A percentile compares a stretch with the other conserved stretches of the same genome.
Evolutionary conservation across 2,888 invertebrate genomes (phyloP).

Genomic region (Barypeithes pellucidus): DNA sequence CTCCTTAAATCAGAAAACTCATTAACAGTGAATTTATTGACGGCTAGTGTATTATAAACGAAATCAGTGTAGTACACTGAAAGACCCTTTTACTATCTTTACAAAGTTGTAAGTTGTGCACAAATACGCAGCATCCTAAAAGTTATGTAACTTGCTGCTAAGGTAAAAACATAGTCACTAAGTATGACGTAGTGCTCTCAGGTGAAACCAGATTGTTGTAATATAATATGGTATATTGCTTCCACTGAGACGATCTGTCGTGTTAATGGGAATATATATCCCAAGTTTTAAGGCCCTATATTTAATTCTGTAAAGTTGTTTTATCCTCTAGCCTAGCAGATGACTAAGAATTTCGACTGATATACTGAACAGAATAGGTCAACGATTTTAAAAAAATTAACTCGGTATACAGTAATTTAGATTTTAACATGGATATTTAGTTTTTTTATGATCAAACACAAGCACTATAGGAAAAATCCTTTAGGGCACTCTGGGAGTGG

Average conservation of each 20-base stretch:
- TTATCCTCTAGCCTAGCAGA: not conserved
- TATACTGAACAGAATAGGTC: too few relatives aligned
- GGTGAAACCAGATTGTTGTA: slow-evolving; percentile 40
- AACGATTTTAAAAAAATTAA: too few relatives aligned
- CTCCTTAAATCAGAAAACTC: too few relatives aligned
- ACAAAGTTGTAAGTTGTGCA: not conserved
- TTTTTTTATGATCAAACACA: too few relatives aligned
- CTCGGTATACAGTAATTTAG: too few relatives aligned
- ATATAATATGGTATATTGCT: slow-evolving; percentile 36
- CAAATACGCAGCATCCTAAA: slow-evolving; percentile 5
- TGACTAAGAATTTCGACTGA: too few relatives aligned
- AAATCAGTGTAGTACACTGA: not conserved
- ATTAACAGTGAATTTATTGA: too few relatives aligned
- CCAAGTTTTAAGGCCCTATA: slow-evolving; percentile 34
- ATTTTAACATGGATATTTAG: too few relatives aligned
- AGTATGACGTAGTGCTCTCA: slow-evolving; percentile 38
- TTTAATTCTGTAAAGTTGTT: slow-evolving; percentile 36
- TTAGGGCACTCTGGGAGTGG: too few relatives aligned
- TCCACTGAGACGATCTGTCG: slow-evolving; percentile 36
- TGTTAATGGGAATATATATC: slow-evolving; percentile 34
- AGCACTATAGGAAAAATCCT: too few relatives aligned
- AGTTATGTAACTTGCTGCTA: slow-evolving; percentile 1
- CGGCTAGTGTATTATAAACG: too few relatives aligned
- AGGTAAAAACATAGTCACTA: slow-evolving; percentile 31
- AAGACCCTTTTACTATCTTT: not conserved